These are phyloP conservation scores for Nibea coibor DNA, from an alignment of 2,113 vertebrate species.

Conservation along the genomic window DNA sequence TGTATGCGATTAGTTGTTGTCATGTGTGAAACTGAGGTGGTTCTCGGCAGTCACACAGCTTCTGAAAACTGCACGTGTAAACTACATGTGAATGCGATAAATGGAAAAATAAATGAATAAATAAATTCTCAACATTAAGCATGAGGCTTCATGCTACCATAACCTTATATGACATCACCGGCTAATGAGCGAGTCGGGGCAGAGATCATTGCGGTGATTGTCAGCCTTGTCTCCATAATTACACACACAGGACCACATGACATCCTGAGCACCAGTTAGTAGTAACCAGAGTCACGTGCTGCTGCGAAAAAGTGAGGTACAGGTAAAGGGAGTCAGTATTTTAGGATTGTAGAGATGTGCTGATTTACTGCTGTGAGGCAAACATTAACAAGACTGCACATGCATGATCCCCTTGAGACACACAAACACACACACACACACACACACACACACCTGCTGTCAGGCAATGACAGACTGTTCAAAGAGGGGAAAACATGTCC, in stretches of 20 bases:
- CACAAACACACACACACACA: slow-evolving; percentile 7
- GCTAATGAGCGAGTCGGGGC: neutral
- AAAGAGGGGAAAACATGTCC: too few species aligned
- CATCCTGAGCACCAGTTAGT: slow-evolving; percentile 11
- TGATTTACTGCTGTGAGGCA: neutral
- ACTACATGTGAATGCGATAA: neutral
- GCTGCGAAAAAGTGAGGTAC: too few species aligned
- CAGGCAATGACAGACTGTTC: neutral
- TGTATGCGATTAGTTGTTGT: too few species aligned
- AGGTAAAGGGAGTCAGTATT: neutral
- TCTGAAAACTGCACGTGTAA: neutral
- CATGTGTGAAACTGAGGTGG: too few species aligned
- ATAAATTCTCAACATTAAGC: neutral
- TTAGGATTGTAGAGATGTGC: neutral
- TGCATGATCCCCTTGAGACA: neutral
- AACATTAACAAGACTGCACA: slow-evolving; percentile 21
- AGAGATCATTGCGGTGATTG: neutral
- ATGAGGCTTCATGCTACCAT: neutral
- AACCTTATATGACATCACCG: neutral
- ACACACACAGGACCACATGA: slow-evolving; percentile 36
- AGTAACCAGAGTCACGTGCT: slow-evolving; percentile 31
- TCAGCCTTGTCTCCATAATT: slow-evolving; percentile 24
- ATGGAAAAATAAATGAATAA: too few species aligned
- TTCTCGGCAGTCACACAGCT: too few species aligned
- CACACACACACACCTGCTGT: slow-evolving; percentile 19